These are phyloP conservation scores for Choristoneura fumiferana DNA, from an alignment of 1,140 invertebrate species.

Conservation along the genomic window DNA sequence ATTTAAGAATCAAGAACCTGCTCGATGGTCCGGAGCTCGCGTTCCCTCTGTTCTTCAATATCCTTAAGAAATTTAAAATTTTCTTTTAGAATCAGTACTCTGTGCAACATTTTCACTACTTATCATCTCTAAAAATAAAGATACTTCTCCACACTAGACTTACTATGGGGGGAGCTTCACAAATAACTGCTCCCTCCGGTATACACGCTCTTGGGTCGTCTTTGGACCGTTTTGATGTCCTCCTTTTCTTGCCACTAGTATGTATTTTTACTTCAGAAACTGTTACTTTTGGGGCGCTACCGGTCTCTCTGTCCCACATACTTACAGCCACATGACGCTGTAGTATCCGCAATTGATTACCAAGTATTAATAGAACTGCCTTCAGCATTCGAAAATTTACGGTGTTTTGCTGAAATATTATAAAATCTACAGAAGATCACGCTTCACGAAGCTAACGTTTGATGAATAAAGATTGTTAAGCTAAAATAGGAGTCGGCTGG, in stretches of 20 bases:
- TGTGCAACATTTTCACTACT: neutral
- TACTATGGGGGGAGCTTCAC: too few relatives aligned
- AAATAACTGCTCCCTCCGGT: too few relatives aligned
- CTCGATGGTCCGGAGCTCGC: slow-evolving; percentile 55
- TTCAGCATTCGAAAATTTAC: slow-evolving; percentile 58
- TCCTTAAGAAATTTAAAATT: slow-evolving; percentile 33
- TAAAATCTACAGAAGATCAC: too few relatives aligned
- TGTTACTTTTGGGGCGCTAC: too few relatives aligned
- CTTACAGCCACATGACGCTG: slow-evolving; percentile 38
- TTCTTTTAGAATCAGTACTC: neutral
- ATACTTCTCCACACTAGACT: too few relatives aligned
- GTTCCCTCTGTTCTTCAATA: slow-evolving; percentile 51
- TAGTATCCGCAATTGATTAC: slow-evolving; percentile 51
- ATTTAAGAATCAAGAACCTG: slow-evolving; percentile 45
- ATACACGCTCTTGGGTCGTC: too few relatives aligned
- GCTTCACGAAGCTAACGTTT: too few relatives aligned
- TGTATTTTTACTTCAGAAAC: slow-evolving; percentile 52
- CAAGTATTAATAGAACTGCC: slow-evolving; percentile 48
- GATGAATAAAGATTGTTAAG: too few relatives aligned
- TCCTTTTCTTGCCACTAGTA: slow-evolving; percentile 25
- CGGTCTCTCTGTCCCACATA: too few relatives aligned
- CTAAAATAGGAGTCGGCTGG: too few relatives aligned
- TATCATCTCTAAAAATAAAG: too few relatives aligned
- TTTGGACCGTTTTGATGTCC: neutral
- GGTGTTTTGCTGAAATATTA: slow-evolving; percentile 44